These are phyloP conservation scores for Drymodes brunneopygia DNA, from an alignment of 2,113 vertebrate genomes.

Conservation along the genomic window DNA sequence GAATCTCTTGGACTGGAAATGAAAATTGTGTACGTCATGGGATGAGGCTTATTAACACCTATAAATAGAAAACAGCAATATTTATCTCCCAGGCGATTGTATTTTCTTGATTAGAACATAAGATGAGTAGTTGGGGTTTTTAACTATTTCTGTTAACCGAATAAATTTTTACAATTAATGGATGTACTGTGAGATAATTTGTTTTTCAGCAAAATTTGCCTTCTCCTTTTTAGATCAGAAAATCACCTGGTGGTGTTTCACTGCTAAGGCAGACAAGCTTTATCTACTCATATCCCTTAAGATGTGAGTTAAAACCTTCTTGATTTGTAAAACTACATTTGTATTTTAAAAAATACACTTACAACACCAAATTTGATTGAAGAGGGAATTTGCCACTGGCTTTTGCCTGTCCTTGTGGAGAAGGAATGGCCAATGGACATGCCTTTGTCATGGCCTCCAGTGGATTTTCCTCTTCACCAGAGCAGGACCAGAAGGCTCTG, in stretches of 20 bases:
- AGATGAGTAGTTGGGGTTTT: neutral
- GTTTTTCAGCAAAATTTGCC: neutral
- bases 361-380: neutral
- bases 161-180: neutral
- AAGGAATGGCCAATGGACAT: neutral
- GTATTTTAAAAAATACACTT: neutral
- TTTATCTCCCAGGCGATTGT: neutral
- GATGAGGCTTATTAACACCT: constrained; percentile 5
- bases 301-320: neutral
- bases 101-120: neutral
- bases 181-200: neutral
- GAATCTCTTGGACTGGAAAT: neutral
- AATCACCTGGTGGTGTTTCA: neutral
- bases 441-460: fast-evolving
- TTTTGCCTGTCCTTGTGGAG: neutral
- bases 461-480: neutral
- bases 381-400: neutral
- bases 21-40: constrained; percentile 14
- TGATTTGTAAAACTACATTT: neutral
- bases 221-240: neutral
- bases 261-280: neutral
- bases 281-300: neutral
- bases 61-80: constrained; percentile 12
- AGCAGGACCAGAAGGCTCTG: neutral
- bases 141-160: neutral